Evolutionary conservation across 2,113 vertebrate species (phyloP).

Genomic region (Mormyrus iriodes): DNA sequence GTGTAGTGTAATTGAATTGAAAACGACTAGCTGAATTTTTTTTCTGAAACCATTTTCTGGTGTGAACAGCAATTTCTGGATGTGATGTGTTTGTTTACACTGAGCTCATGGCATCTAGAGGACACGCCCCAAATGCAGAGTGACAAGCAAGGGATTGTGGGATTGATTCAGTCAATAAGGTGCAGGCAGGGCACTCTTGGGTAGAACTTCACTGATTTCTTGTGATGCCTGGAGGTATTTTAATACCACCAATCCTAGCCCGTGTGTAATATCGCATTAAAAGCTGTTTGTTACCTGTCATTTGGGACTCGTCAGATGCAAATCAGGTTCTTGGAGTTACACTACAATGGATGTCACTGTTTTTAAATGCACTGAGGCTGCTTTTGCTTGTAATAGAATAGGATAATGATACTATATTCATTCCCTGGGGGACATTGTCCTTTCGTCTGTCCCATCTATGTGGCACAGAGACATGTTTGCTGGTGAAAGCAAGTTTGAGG

Average conservation of each 20-base stretch:
- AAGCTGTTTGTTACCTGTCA: not conserved
- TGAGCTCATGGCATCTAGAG: not conserved
- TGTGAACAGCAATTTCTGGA: not conserved
- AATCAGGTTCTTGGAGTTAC: not conserved
- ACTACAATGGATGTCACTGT: not conserved
- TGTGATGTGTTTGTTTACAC: not conserved
- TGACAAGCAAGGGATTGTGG: not conserved
- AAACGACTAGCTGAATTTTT: not conserved
- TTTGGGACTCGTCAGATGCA: not conserved
- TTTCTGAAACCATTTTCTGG: not conserved
- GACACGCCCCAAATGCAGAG: not conserved
- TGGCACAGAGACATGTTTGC: too few species aligned
- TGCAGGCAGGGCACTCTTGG: not conserved
- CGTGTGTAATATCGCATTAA: not conserved
- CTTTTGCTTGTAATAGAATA: not conserved
- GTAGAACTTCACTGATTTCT: not conserved
- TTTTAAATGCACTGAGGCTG: not conserved
- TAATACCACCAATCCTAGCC: not conserved
- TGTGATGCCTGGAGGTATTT: not conserved
- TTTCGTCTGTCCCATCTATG: not conserved
- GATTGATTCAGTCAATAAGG: not conserved
- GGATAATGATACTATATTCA: not conserved
- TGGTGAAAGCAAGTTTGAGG: not conserved
- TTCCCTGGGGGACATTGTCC: not conserved
- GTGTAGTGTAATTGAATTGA: not conserved